Evolutionary conservation across 2,113 vertebrate species (phyloP).

Genomic region (Galbula dea): DNA sequence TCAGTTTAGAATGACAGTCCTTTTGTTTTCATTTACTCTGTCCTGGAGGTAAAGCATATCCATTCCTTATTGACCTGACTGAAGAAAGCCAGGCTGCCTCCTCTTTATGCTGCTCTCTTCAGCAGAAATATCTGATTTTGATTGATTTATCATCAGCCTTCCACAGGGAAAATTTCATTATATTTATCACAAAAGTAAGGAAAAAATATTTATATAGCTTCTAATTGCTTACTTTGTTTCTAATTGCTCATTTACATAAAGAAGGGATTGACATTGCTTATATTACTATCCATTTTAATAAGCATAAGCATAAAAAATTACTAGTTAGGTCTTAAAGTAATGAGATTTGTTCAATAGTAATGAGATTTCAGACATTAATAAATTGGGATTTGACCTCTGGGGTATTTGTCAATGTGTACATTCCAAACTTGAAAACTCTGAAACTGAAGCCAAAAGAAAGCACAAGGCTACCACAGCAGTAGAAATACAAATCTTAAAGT

Average conservation of each 20-base stretch:
- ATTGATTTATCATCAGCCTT: background rate
- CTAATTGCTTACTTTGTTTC: constrained; percentile 27
- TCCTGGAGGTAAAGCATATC: background rate
- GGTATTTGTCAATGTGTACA: background rate
- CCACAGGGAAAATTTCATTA: background rate
- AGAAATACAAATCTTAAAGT: background rate
- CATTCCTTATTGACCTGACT: background rate
- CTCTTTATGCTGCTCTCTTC: background rate
- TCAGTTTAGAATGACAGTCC: background rate
- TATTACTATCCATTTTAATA: constrained; percentile 16
- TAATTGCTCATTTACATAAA: constrained; percentile 18
- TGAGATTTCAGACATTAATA: constrained; percentile 33
- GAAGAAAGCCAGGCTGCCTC: background rate
- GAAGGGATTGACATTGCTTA: background rate
- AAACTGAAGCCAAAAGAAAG: background rate
- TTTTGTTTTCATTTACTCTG: background rate
- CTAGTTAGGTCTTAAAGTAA: constrained; percentile 4
- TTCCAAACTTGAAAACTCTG: background rate
- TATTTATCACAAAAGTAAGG: constrained; percentile 7
- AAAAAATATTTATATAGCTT: background rate
- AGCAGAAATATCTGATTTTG: background rate
- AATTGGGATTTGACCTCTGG: constrained; percentile 4
- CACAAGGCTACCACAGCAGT: background rate
- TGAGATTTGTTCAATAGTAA: constrained; percentile 17
- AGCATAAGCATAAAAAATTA: constrained; percentile 11